phyloP scores from a whole-genome alignment of 2,888 invertebrate genomes.

The Hemistola chrysoprasaria region DNA sequence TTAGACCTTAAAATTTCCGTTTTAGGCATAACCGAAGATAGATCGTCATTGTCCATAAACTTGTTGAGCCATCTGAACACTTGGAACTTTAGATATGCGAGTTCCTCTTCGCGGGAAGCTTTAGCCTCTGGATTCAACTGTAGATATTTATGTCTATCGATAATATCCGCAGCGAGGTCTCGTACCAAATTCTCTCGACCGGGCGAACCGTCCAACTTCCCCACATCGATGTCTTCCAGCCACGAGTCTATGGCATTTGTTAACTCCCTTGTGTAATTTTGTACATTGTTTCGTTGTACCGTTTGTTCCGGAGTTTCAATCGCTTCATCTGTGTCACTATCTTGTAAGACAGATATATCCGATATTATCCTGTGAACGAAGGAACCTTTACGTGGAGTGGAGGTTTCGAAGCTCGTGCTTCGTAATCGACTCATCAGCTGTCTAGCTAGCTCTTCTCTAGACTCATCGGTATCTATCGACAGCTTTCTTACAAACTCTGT shows the following conservation, averaged over 20 bases:
- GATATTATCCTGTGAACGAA: conserved; percentile 16
- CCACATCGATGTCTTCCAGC: conserved; percentile 32
- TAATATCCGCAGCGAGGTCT: conserved; percentile 43
- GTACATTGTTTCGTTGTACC: conserved; percentile 21
- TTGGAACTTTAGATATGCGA: conserved; percentile 53
- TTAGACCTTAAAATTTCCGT: conserved; percentile 32
- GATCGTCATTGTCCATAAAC: conserved; percentile 27
- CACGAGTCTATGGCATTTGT: conserved; percentile 30
- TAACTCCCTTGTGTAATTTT: conserved; percentile 28
- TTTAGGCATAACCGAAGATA: conserved; percentile 29
- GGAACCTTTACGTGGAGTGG: conserved; percentile 27
- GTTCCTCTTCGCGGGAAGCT: conserved; percentile 37
- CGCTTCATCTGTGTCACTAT: conserved; percentile 8
- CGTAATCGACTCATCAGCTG: conserved; percentile 22
- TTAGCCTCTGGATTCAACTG: conserved; percentile 39
- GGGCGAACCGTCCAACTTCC: too few relatives aligned
- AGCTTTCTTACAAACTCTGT: conserved; percentile 18
- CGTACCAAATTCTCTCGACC: conserved; percentile 31
- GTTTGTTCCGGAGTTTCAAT: too few relatives aligned
- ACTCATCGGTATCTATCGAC: conserved; percentile 10
- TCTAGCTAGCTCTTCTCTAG: conserved; percentile 19
- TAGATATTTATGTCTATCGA: conserved; percentile 50
- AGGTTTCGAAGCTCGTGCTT: conserved; percentile 21
- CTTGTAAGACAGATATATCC: conserved; percentile 16
- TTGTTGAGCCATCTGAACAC: conserved; percentile 43